Evolutionary conservation across 2,797 vertebrate genomes (phyloP).

Genomic region (Falco peregrinus): DNA sequence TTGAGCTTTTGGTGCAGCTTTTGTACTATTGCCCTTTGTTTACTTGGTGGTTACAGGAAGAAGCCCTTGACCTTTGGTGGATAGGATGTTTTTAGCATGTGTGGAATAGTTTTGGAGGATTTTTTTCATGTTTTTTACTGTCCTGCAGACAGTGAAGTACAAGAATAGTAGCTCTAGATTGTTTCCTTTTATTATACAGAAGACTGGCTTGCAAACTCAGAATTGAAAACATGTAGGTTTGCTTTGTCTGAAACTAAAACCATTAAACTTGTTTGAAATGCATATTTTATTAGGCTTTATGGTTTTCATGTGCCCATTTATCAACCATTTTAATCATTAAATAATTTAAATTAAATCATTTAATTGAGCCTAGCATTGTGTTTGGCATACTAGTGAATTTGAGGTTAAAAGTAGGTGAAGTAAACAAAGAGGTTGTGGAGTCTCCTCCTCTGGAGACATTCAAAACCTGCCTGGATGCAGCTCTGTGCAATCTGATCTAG

Average conservation of each 20-base stretch:
- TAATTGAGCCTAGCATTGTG: neutral
- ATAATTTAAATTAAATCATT: neutral
- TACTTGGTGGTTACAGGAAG: neutral
- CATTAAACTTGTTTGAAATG: neutral
- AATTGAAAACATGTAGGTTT: neutral
- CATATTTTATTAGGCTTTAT: neutral
- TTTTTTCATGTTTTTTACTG: neutral
- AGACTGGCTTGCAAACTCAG: neutral
- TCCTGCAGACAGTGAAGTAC: neutral
- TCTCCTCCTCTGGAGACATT: no score
- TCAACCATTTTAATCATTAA: neutral
- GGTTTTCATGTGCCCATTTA: neutral
- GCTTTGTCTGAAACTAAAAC: neutral
- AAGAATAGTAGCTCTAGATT: neutral
- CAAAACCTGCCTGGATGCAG: no score
- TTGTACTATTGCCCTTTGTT: neutral
- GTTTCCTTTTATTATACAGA: neutral
- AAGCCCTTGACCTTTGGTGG: slow-evolving; percentile 28
- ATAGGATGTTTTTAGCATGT: neutral
- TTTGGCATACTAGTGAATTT: neutral
- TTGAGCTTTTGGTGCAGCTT: neutral
- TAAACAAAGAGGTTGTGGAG: neutral
- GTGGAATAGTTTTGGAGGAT: neutral
- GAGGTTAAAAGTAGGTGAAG: neutral
- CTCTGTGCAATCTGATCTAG: no score